Evolutionary conservation across 2,113 vertebrate genomes (phyloP).

Genomic region (Panthera uncia): DNA sequence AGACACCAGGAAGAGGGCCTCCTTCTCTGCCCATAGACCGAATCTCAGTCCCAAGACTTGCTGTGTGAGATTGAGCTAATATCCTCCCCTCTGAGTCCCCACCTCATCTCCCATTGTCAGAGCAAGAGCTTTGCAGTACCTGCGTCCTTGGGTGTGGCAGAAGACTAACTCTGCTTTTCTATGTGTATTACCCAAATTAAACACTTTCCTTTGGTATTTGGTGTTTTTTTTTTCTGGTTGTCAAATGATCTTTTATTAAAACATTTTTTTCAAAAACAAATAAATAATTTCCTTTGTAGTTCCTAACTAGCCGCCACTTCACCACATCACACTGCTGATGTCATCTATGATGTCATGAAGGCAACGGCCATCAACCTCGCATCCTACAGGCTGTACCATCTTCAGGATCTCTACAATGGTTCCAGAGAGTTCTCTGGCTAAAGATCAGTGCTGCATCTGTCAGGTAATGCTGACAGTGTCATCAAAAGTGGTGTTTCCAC

Average conservation of each 20-base stretch:
- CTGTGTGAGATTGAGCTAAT: neutral
- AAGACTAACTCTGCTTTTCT: neutral
- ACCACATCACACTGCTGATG: slow-evolving; percentile 82
- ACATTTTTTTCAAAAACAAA: neutral
- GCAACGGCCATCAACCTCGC: slow-evolving; percentile 28
- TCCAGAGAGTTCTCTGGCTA: slow-evolving; percentile 85
- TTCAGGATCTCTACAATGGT: slow-evolving; percentile 88
- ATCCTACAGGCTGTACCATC: slow-evolving; percentile 86
- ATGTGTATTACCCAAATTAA: slow-evolving; percentile 22
- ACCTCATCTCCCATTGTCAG: neutral
- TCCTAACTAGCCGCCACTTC: slow-evolving; percentile 79
- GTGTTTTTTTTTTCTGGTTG: neutral
- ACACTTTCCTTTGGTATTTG: neutral
- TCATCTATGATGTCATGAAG: neutral
- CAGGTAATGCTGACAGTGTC: slow-evolving; percentile 82
- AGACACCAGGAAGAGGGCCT: neutral
- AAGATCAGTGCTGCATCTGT: slow-evolving; percentile 69
- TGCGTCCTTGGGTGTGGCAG: neutral
- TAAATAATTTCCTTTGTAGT: slow-evolving; percentile 14
- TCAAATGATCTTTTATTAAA: neutral
- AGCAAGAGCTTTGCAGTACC: neutral
- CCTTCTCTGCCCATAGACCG: neutral
- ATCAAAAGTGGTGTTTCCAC: slow-evolving; percentile 84
- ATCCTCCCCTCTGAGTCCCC: neutral
- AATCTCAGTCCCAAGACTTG: neutral